A percentile compares a stretch with the other conserved stretches of the same genome.
These are phyloP conservation scores for Musca vetustissima DNA, from an alignment of 1,140 invertebrate genomes.

Conservation along the genomic window DNA sequence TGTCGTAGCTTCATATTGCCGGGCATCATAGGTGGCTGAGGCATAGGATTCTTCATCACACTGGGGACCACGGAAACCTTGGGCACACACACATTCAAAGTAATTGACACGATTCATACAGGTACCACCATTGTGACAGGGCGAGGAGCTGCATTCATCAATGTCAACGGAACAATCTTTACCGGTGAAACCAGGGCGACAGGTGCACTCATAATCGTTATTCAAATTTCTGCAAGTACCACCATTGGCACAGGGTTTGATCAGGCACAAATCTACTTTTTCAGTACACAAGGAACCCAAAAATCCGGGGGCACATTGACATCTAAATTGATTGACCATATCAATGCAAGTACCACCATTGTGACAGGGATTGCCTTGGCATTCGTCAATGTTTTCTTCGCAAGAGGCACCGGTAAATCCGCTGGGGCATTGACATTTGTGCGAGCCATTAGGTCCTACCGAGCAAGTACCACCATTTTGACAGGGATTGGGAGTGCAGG, in stretches of 20 bases:
- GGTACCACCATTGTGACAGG: slow-evolving; percentile 84
- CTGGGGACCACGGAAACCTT: slow-evolving; percentile 69
- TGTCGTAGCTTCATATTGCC: slow-evolving; percentile 60
- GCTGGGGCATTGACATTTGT: slow-evolving; percentile 73
- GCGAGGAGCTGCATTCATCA: slow-evolving; percentile 77
- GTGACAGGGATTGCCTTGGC: slow-evolving; percentile 76
- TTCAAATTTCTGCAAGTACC: slow-evolving; percentile 73
- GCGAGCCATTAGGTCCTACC: slow-evolving; percentile 63
- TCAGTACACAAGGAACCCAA: slow-evolving; percentile 79
- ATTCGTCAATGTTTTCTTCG: slow-evolving; percentile 85
- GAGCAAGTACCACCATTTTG: slow-evolving; percentile 77
- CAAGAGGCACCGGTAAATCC: slow-evolving; percentile 78
- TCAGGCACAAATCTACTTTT: slow-evolving; percentile 80
- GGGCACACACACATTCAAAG: slow-evolving; percentile 76
- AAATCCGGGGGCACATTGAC: slow-evolving; percentile 86
- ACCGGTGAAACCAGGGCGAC: slow-evolving; percentile 83
- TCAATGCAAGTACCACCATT: slow-evolving; percentile 92
- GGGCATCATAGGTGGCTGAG: slow-evolving; percentile 50
- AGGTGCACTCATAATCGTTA: slow-evolving; percentile 83
- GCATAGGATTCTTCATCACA: slow-evolving; percentile 65
- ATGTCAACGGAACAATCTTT: slow-evolving; percentile 84
- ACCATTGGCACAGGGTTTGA: slow-evolving; percentile 86
- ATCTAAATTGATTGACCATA: slow-evolving; percentile 76
- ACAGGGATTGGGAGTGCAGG: slow-evolving; percentile 81
- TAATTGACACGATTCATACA: slow-evolving; percentile 81